phyloP scores from a whole-genome alignment of 2,888 invertebrate genomes.

The Octodonta nipae region DNA sequence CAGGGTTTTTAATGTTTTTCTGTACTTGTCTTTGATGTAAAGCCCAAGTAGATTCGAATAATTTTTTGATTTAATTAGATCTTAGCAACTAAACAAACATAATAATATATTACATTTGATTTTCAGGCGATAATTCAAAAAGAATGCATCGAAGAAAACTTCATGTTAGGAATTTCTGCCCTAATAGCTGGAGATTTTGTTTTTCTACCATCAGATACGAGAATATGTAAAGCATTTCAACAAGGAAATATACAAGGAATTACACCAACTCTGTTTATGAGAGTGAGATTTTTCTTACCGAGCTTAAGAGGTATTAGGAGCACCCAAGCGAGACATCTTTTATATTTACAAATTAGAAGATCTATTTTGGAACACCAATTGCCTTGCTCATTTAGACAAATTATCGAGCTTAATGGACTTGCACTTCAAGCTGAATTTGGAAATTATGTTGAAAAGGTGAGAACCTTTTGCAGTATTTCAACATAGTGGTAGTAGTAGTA shows the following conservation, averaged over 20 bases:
- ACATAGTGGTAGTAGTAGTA: too few relatives aligned
- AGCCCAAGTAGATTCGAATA: too few relatives aligned
- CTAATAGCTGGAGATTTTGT: conserved; percentile 69
- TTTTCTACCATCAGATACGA: conserved; percentile 64
- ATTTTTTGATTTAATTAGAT: too few relatives aligned
- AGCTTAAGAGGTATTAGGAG: conserved; percentile 54
- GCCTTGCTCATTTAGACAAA: conserved; percentile 54
- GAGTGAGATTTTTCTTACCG: conserved; percentile 68
- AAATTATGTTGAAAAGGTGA: conserved; percentile 47
- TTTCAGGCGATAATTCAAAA: conserved; percentile 51
- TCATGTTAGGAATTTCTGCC: conserved; percentile 61
- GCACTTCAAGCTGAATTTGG: conserved; percentile 79
- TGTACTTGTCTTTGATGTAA: too few relatives aligned
- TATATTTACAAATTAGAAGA: conserved; percentile 66
- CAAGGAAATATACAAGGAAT: conserved; percentile 14
- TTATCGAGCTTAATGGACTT: conserved; percentile 59
- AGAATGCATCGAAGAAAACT: conserved; percentile 61
- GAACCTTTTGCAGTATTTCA: too few relatives aligned
- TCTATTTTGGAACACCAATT: conserved; percentile 68
- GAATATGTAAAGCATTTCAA: conserved; percentile 54
- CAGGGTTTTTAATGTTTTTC: too few relatives aligned
- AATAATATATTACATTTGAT: too few relatives aligned
- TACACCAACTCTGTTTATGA: conserved; percentile 55
- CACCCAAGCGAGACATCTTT: conserved; percentile 55
- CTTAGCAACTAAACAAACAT: too few relatives aligned